Base-by-base conservation (phyloP, 2,113 vertebrate species). In the Bostrychus sinensis region DNA sequence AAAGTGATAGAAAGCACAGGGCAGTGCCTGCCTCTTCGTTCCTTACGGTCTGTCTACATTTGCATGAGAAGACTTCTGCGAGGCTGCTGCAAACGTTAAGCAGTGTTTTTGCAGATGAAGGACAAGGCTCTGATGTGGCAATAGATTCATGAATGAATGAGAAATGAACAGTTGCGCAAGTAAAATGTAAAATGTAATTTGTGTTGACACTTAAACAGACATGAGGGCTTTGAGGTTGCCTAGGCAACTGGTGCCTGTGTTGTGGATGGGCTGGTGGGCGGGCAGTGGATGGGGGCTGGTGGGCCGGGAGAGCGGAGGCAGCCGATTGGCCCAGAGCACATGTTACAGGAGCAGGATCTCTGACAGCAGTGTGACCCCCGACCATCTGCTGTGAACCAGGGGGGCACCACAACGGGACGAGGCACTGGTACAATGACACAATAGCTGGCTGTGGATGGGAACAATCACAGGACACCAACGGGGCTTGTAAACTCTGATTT, bases 231-330 rank as follows among this genome's bases (percentile, higher is more conserved):
- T 86, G 74, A 58, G 80, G 92, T 93, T 93, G 87, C 92, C 91
- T 86, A 78, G 91, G 92, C 89, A 93, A 93, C 92, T 85, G 86
- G 87, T 89, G 86, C 80, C 86, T 84, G 72, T 83, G 80, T 76
- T 43, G 66, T 79, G 50, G 83, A 81, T 59, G 73, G 78, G 75
- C 62, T 64, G 76, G 88, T 90, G 81, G 87, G 85, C 60, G 83
- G 77, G 80, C 76, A 84, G 87, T 88, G 86, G 81, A 66, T 83
- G 68, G 80, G 77, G 86, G 81, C 76, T 86, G 85, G 82, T 86
- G 86, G 86, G 86, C 66, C 59, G 85, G 70, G 80, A 69, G 73
- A 82, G 79, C 56, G 75, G 87, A 86, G 85, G 86, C 75, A 73
- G 89, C 58, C 55, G 70, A 77, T 82, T 84, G 83, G 78, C 81